Evolutionary conservation across 2,888 invertebrate genomes (phyloP), one percentile per base, ranked within the genome.

Genomic region (Catocala fraxini): DNA sequence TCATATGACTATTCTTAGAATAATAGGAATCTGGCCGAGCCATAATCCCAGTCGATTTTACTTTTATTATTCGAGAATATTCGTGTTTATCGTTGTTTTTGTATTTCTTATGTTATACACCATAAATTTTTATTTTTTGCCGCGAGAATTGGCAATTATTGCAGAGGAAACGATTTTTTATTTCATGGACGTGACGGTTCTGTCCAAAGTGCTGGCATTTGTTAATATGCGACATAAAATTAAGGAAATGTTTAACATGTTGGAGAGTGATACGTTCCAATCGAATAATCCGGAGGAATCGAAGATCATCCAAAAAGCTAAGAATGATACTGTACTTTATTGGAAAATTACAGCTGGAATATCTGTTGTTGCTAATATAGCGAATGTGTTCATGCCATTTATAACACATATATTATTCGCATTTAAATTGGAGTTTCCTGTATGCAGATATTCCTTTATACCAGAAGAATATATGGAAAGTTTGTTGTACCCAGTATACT

Each of bases 111-210:
- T 65, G 3, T 56, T 90, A n/a, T 68, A 71, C 6, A 80, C 86
- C 0, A 54, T 87, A 3, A 90, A 89, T 68, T 87, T 90, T 52
- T 85, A 71, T 67, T 90, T 79, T 54, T 45, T 90, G 35, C 84
- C 86, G 0, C 77, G 65, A 51, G 63, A 86, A 51, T 59, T 92
- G 42, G 89, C 89, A 15, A 58, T 78, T 42, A 80, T 87, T 63
- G 80, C 89, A 5, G 87, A 86, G 58, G 87, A 89, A 75, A 65
- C 87, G 76, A 77, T 90, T 65, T 87, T 91, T 75, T 90, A 86
- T 73, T 87, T 89, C 25, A 87, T 81, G 0, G 81, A 81, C 57
- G 0, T 90, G 0, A 67, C 83, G 35, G 78, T 83, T 12, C 33
- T 75, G 0, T 84, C 86, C 3, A 91, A 89, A 83, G 84, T 80